Evolutionary conservation across 1,140 invertebrate genomes (phyloP), one percentile per base, ranked within the genome.

Genomic region (Drosophila setifemur): DNA sequence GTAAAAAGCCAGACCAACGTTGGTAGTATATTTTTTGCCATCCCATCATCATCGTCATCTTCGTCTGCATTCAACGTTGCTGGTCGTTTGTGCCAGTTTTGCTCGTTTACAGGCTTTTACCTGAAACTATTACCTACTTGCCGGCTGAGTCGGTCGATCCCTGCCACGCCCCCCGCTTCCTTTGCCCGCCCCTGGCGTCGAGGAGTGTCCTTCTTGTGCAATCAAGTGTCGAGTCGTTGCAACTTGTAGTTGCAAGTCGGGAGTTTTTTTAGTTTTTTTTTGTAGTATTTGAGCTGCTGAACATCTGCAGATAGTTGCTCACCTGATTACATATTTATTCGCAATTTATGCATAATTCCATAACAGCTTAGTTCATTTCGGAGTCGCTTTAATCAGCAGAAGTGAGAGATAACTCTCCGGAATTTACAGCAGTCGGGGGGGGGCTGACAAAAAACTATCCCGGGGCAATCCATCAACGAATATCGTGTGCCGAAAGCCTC

Each of bases 51-150:
- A 48, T 23, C 74, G 54, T 48, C 69, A 53, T 68, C 57, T 63
- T 61, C 60, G 49, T 68, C 68, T 68, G 61, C 47, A 76, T 53
- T 76, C 57, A 74, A 54, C 50, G n/a, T 74, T 53, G 33, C 66
- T 61, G 75, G 71, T 86, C 81, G 71, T 86, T 86, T 81, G 81
- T 75, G 64, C 75, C 82, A 81, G 82, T 81, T 81, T 64, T 76
- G 74, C 82, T 81, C 75, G 81, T 85, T 86, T 86, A 76, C 81
- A 85, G 81, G 76, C 81, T 81, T 85, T 86, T 81, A 86, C 81
- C 71, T 85, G 81, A 86, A 79, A 85, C 79, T 86, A 81, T 85
- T 86, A 86, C 75, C 81, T 58, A 74, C 64, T 74, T 78, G 73
- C 79, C 63, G 68, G 49, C 71, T 75, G 60, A 61, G 45, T 44